Evolutionary conservation across 1,140 invertebrate species (phyloP).

Genomic region (Tenebrio molitor): DNA sequence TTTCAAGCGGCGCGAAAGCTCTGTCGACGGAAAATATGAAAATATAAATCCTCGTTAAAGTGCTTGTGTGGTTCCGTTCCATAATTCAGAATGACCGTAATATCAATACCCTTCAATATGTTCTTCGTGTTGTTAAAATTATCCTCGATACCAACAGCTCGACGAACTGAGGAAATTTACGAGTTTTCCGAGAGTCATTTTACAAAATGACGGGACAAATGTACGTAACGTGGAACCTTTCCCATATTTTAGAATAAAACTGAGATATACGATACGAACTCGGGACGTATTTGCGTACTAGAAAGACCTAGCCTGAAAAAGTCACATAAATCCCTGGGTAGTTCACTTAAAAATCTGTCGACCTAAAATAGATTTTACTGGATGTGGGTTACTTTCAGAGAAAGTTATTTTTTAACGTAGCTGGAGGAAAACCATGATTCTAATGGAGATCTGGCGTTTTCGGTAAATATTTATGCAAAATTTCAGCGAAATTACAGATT

Average conservation of each 20-base stretch:
- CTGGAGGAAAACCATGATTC: neutral
- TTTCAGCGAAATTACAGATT: neutral
- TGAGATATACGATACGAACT: neutral
- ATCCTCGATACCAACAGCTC: slow-evolving; percentile 11
- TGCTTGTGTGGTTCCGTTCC: slow-evolving; percentile 15
- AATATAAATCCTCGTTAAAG: slow-evolving; percentile 27
- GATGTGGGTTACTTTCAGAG: neutral
- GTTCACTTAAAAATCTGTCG: slow-evolving; percentile 1
- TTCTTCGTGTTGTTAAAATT: slow-evolving; percentile 12
- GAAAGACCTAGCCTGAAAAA: slow-evolving; percentile 8
- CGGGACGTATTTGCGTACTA: neutral
- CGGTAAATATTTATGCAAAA: neutral
- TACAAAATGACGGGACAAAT: slow-evolving; percentile 25
- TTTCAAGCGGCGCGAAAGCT: neutral
- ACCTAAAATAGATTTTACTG: slow-evolving; percentile 9
- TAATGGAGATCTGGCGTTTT: slow-evolving; percentile 13
- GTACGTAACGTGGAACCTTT: slow-evolving; percentile 4
- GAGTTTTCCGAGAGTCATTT: slow-evolving; percentile 5
- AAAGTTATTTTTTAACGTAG: slow-evolving; percentile 12
- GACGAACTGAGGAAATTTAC: slow-evolving; percentile 7
- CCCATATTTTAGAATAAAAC: neutral
- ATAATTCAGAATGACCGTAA: slow-evolving; percentile 27
- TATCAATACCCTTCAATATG: slow-evolving; percentile 21
- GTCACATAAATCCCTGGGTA: slow-evolving; percentile 9
- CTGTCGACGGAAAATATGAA: neutral